A percentile compares a stretch with the other conserved stretches of the same genome.
phyloP scores from a whole-genome alignment of 2,113 vertebrate genomes.

The Gasterosteus nipponicus region DNA sequence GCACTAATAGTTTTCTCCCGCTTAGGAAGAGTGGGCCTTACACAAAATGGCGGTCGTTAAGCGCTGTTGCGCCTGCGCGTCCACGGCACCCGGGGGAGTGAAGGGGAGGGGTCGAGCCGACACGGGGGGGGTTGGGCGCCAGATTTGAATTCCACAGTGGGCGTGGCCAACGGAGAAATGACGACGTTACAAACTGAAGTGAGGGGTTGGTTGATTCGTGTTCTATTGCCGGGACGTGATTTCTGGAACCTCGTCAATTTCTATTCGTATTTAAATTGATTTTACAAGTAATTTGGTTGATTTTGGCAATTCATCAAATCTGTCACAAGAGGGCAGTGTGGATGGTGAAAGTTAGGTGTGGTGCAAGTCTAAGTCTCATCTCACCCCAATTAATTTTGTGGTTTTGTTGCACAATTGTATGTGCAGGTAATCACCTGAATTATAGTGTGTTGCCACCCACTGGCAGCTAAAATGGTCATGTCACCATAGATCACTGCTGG shows the following conservation, averaged over 20 bases:
- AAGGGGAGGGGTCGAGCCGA: conserved; percentile 47
- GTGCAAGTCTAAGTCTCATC: neutral
- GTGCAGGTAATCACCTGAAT: neutral
- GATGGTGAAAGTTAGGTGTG: neutral
- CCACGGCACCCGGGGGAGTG: conserved; percentile 6
- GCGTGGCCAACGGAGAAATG: conserved; percentile 37
- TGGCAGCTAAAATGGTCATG: neutral
- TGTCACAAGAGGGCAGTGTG: conserved; percentile 57
- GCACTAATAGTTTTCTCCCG: conserved; percentile 84
- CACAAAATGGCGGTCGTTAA: conserved; percentile 92
- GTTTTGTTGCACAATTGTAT: neutral
- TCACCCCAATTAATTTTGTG: neutral
- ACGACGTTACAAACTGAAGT: neutral
- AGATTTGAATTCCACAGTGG: conserved; percentile 73
- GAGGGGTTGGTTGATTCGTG: neutral
- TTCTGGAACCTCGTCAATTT: fast-evolving
- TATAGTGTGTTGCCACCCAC: neutral
- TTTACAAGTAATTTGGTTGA: neutral
- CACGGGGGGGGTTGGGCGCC: conserved; percentile 56
- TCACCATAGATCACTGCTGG: neutral
- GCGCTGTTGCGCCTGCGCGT: conserved; percentile 82
- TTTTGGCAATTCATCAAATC: conserved; percentile 4
- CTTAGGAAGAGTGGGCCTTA: conserved; percentile 82
- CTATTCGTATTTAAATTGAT: neutral
- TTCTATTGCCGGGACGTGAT: neutral